Conservation (phyloP, 2,888 invertebrate species). For the Drosophila meridiana region DNA sequence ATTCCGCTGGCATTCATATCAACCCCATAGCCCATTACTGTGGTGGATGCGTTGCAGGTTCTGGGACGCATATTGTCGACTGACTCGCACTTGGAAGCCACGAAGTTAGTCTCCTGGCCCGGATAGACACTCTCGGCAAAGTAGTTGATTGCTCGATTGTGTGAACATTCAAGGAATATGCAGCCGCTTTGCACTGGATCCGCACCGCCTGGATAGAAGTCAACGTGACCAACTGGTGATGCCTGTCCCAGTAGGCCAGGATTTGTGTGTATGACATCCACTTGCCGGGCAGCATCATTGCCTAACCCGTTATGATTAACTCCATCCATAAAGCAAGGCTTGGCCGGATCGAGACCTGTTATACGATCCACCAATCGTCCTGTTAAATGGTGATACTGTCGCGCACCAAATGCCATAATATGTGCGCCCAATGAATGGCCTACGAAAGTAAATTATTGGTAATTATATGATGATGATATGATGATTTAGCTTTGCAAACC, state of each 20-base stretch:
- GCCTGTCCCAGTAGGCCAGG: conserved; percentile 1
- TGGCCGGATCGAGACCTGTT: conserved; percentile 22
- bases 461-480: too few species aligned
- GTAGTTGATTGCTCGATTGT: neutral
- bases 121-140: conserved; percentile 20
- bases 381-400: neutral
- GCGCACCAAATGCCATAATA: conserved; percentile 6
- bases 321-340: neutral
- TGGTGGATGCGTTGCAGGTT: neutral
- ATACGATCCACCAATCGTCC: conserved; percentile 1
- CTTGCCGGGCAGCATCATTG: neutral
- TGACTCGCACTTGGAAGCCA: neutral
- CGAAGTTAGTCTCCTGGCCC: neutral
- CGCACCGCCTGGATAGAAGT: conserved; percentile 15
- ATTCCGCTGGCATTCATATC: neutral
- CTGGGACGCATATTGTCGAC: neutral
- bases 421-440: conserved; percentile 17
- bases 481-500: conserved; percentile 54
- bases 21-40: conserved; percentile 10
- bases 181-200: conserved; percentile 4
- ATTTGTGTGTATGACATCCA: conserved; percentile 24
- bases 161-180: neutral
- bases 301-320: fast-evolving
- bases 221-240: conserved; percentile 1
- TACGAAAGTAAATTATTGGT: neutral